phyloP scores from a whole-genome alignment of 2,113 vertebrate genomes.

The Xenopus laevis region DNA sequence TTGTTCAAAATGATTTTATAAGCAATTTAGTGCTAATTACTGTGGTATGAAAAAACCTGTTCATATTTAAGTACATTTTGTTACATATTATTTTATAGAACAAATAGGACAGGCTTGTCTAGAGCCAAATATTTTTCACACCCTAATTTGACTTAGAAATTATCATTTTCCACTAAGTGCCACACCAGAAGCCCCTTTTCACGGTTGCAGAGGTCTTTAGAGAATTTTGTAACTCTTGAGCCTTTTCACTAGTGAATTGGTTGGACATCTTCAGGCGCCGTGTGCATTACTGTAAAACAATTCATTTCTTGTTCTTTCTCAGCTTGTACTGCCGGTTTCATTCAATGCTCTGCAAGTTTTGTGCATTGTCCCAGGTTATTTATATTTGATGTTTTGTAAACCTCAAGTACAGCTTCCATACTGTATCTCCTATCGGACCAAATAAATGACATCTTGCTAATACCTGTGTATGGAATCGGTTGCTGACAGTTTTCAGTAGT shows the following conservation, averaged over 20 bases:
- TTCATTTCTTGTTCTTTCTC: conserved; percentile 70
- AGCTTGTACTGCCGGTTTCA: conserved; percentile 70
- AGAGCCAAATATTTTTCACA: conserved; percentile 70
- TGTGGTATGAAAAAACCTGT: conserved; percentile 13
- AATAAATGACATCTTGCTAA: conserved; percentile 73
- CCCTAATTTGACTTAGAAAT: conserved; percentile 49
- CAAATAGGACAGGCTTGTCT: conserved; percentile 45
- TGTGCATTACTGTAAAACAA: conserved; percentile 77
- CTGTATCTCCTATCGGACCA: conserved; percentile 75
- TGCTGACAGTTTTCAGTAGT: no score
- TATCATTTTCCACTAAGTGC: conserved; percentile 33
- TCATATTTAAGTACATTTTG: conserved; percentile 24
- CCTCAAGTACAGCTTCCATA: conserved; percentile 66
- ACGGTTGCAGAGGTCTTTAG: neutral
- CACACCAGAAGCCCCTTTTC: conserved; percentile 54
- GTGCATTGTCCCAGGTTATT: conserved; percentile 82
- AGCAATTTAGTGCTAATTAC: conserved; percentile 6
- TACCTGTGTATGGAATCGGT: conserved; percentile 52
- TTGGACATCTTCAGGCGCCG: conserved; percentile 60
- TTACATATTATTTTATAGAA: conserved; percentile 19
- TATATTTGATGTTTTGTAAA: conserved; percentile 82
- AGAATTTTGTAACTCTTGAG: neutral
- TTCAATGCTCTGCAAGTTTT: conserved; percentile 67
- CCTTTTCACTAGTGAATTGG: conserved; percentile 11
- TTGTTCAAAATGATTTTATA: conserved; percentile 2